Evolutionary conservation across 2,888 invertebrate genomes (phyloP), one percentile per base, ranked within the genome.

Genomic region (Eudasyphora cyanicolor): DNA sequence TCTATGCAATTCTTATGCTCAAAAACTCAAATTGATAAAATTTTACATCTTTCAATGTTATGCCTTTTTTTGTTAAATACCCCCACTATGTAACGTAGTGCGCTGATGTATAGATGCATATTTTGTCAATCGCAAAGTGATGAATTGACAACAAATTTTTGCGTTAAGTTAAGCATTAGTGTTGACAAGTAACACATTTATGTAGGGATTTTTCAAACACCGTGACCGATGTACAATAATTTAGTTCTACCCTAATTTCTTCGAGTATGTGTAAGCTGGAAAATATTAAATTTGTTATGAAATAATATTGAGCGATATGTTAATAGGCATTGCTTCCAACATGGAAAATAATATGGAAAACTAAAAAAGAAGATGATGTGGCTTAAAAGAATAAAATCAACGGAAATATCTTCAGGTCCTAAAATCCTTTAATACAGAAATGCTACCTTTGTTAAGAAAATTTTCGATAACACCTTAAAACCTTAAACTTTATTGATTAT

Each of bases 91-190:
- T 10, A 8, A 8, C 45, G 3, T 14, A 14, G 14, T 45, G 10
- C 45, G 14, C 2, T n/a, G n/a, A 45, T 45, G 45, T 45, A 45
- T 45, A 14, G 45, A n/a, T 12, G 45, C 60, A 74, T 70, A 71
- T 75, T 35, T 64, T 45, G 32, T 62, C 54, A 42, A 49, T 54
- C 74, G 76, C 38, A 82, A 85, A 84, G 81, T 86, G 86, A 85
- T 83, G 84, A 86, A 84, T 84, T 82, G 85, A 82, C 85, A 86
- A 82, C 76, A 78, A 76, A 78, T 8, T 17, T 82, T 76, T 79
- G 77, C 73, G 85, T 64, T 75, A 71, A 82, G 78, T 76, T 70
- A 77, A 76, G 83, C 83, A 79, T 64, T 79, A 82, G 80, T 77
- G 85, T 74, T 81, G 79, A 85, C 77, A 78, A 76, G 69, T 77